A percentile compares a stretch with the other conserved stretches of the same genome.
Conservation (phyloP, 2,113 vertebrate species). For the Alligator sinensis region DNA sequence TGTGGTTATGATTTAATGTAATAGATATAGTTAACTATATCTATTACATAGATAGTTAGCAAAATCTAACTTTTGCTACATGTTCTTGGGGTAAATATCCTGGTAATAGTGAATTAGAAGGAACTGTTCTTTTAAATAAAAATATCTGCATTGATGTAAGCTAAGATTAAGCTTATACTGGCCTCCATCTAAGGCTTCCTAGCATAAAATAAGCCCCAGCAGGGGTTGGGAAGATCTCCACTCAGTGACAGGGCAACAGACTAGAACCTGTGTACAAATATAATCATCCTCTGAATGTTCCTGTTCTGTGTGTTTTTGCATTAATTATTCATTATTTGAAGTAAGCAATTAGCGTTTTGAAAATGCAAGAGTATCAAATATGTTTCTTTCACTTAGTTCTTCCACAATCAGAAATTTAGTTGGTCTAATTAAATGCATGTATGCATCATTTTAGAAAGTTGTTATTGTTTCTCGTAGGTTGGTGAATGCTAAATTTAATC, state of each 20-base stretch:
- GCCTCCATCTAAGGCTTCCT: not conserved
- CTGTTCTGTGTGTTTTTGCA: accelerated
- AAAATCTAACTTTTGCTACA: not conserved
- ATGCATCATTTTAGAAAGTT: not conserved
- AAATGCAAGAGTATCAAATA: not conserved
- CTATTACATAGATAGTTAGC: no score
- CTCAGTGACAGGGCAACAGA: not conserved
- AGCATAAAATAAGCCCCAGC: not conserved
- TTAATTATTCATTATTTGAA: not conserved
- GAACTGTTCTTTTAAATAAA: not conserved
- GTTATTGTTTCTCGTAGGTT: not conserved
- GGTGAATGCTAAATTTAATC: not conserved
- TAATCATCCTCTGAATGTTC: not conserved
- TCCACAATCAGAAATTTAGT: not conserved
- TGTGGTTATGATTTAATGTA: not conserved
- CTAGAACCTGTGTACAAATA: no score
- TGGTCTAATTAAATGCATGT: not conserved
- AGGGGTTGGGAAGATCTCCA: not conserved
- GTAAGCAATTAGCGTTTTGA: not conserved
- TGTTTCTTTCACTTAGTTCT: not conserved
- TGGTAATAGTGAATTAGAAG: not conserved
- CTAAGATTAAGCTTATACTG: not conserved
- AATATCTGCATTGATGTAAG: not conserved
- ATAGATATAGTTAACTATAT: not conserved
- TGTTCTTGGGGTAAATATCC: not conserved